phyloP scores from a whole-genome alignment of 1,140 invertebrate species.

The Drosophila chauvacae region DNA sequence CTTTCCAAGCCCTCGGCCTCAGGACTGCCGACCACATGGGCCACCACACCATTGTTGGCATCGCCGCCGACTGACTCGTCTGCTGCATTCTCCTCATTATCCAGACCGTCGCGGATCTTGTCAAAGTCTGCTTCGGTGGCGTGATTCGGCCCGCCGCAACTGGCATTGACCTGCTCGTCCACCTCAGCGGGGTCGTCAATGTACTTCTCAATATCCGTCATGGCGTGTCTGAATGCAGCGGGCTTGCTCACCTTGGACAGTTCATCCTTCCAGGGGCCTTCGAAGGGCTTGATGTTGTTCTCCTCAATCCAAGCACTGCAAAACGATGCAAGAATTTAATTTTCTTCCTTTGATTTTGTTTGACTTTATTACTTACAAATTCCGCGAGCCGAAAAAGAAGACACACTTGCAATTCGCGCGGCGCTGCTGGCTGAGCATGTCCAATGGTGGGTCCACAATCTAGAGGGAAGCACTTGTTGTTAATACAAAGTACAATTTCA shows the following conservation, averaged over 20 bases:
- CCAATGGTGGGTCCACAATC: slow-evolving; percentile 90
- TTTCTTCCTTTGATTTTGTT: neutral
- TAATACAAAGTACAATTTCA: neutral
- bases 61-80: slow-evolving; percentile 66
- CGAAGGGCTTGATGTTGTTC: slow-evolving; percentile 92
- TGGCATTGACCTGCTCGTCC: slow-evolving; percentile 84
- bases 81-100: slow-evolving; percentile 84
- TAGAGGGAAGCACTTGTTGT: slow-evolving; percentile 26
- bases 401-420: slow-evolving; percentile 92
- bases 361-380: slow-evolving; percentile 91
- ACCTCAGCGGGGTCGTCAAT: slow-evolving; percentile 89
- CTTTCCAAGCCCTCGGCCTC: slow-evolving; percentile 48
- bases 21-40: slow-evolving; percentile 72
- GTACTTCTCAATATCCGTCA: slow-evolving; percentile 94
- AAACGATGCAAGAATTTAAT: neutral
- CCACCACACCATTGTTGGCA: slow-evolving; percentile 66
- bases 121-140: slow-evolving; percentile 88
- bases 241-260: slow-evolving; percentile 92
- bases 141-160: slow-evolving; percentile 68
- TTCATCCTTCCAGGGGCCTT: slow-evolving; percentile 91
- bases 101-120: slow-evolving; percentile 87
- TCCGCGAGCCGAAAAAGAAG: slow-evolving; percentile 96
- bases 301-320: slow-evolving; percentile 96
- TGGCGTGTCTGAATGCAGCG: slow-evolving; percentile 92
- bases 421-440: slow-evolving; percentile 87